Evolutionary conservation across 2,888 invertebrate genomes (phyloP), one percentile per base, ranked within the genome.

Genomic region (Harpalus rufipes): DNA sequence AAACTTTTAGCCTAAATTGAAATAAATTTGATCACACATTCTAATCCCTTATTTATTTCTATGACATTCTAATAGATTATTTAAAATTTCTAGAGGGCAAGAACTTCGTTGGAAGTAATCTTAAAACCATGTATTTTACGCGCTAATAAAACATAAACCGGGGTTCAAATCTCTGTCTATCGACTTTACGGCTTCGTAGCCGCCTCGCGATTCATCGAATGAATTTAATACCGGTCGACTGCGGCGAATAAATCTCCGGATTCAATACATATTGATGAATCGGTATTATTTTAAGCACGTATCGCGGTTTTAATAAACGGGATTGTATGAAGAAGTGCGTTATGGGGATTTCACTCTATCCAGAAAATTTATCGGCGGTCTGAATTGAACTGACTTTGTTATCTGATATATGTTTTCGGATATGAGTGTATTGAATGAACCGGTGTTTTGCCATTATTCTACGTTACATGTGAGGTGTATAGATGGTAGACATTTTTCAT

Each of bases 201-300:
- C 58, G 5, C 59, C 3, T 39, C 16, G 59, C 79, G 59, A 58
- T 56, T 80, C 39, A 41, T 59, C n/a, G 59, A 61, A 39, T 80
- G 79, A 39, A 80, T 61, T 80, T 80, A 80, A 80, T 80, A 80
- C 61, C 59, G 58, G 14, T 58, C 56, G 32, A 8, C 32, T 58
- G 79, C 79, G 61, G 79, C 59, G 59, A 80, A 80, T 80, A 80
- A 80, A 80, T 80, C 79, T 61, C 32, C 16, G 39, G 59, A 61
- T 80, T 61, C 61, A 39, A 80, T 80, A 80, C 61, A 80, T 80
- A 59, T 80, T 80, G 79, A 80, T 80, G 79, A 80, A 58, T 59
- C 18, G 39, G 61, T 61, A 59, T 80, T 80, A 80, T 80, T 80
- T 80, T 80, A 80, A 80, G 59, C 79, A 61, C 74, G 51, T 56